Evolutionary conservation across 1,140 invertebrate species (phyloP), one percentile per base, ranked within the genome.

Genomic region (Lepidurus arcticus): DNA sequence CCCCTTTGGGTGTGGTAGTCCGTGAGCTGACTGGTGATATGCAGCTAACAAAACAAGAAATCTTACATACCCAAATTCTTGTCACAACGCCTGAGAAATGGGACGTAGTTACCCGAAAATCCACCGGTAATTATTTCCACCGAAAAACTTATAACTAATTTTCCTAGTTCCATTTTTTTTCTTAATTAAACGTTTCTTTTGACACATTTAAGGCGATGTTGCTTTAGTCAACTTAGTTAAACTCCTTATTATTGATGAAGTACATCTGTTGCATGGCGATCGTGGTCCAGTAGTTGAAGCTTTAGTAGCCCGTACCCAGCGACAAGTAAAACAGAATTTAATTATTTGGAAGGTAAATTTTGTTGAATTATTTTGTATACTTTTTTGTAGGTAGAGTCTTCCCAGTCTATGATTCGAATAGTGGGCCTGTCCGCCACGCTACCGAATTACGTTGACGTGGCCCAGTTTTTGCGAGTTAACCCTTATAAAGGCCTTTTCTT

Each of bases 61-160:
- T 99, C 79, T 88, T 91, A 26, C 91, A 96, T 82, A 99, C 98
- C 0, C 97, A 99, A 86, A 98, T 99, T 91, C 89, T 99, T 24
- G 94, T 99, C 4, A 97, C 97, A 1, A 99, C 98, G 0, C 98
- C 98, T 0, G 98, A 99, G 86, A 99, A 99, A 84, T 99, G 98
- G 97, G 98, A 99, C 86, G 96, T 99, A 16, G 95, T 99, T 1
- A 99, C 98, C 0, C 87, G 98, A 78, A 99, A 99, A 87, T 91
- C 92, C 80, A 90, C 90, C 81, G 80, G 87, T 87, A 86, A 80
- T 82, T 16, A 78, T 74, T 79, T n/a, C 53, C 42, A 4, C 34
- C 0, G 1, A 9, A 43, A 75, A 26, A n/a, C 0, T 76, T 34
- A 76, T 21, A 42, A 34, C 26, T 47, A 9, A 65, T 43, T 47